These are phyloP conservation scores for Eretmochelys imbricata DNA, from an alignment of 2,113 vertebrate species.

Conservation along the genomic window DNA sequence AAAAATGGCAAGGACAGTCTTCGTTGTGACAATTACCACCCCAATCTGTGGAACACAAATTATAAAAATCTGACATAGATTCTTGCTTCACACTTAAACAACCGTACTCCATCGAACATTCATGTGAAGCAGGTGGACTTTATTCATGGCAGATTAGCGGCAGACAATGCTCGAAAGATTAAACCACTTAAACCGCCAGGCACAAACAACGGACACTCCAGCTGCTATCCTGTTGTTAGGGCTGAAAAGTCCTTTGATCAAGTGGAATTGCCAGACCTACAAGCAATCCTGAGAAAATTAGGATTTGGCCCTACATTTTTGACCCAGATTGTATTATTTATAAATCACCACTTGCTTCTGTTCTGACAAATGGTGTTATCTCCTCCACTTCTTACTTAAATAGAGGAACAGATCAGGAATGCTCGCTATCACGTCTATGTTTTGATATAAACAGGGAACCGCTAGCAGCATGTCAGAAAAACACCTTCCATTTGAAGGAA, in stretches of 20 bases:
- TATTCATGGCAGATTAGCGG: background rate
- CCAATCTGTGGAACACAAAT: background rate
- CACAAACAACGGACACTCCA: no score
- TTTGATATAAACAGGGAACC: background rate
- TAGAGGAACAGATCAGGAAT: background rate
- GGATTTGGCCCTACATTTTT: background rate
- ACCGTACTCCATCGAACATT: background rate
- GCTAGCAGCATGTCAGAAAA: background rate
- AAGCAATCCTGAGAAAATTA: background rate
- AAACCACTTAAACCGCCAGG: background rate
- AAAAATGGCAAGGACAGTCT: background rate
- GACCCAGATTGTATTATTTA: background rate
- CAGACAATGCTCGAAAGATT: background rate
- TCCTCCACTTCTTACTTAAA: background rate
- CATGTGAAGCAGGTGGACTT: background rate
- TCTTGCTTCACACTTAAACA: background rate
- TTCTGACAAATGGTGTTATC: background rate
- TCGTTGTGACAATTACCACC: background rate
- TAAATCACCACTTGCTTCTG: background rate
- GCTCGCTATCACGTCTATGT: background rate
- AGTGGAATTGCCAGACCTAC: background rate
- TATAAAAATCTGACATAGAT: background rate
- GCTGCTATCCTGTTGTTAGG: no score
- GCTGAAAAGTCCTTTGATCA: background rate
- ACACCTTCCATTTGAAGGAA: background rate